Evolutionary conservation across 2,797 vertebrate genomes (phyloP).

Genomic region (Girardinus metallicus): DNA sequence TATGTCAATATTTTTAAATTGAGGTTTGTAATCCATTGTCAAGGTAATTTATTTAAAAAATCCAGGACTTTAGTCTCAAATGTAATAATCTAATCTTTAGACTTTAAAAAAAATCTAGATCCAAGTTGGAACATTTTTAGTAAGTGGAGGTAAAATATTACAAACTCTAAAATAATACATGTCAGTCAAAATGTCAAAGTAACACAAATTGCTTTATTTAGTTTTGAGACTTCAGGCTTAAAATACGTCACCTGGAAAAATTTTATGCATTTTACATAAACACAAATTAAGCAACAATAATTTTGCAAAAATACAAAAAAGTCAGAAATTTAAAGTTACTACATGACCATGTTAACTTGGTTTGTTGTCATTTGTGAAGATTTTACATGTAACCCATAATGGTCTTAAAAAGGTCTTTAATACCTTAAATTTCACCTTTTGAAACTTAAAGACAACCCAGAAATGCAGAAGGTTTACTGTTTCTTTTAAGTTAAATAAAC

Average conservation of each 20-base stretch:
- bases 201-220: background rate
- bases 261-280: background rate
- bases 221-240: background rate
- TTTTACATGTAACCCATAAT: background rate
- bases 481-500: background rate
- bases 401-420: background rate
- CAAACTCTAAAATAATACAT: background rate
- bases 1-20: background rate
- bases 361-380: background rate
- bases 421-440: background rate
- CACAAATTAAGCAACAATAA: background rate
- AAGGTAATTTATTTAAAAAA: background rate
- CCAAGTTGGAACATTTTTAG: background rate
- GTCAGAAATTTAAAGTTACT: background rate
- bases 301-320: background rate
- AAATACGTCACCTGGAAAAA: background rate
- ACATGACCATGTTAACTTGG: background rate
- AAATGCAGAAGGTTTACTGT: background rate
- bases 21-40: background rate
- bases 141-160: background rate
- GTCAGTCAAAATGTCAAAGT: background rate
- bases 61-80: background rate
- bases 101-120: background rate
- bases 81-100: background rate
- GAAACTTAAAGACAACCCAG: background rate